Conservation (phyloP, 2,888 invertebrate species). For the Lacanobia wlatinum region DNA sequence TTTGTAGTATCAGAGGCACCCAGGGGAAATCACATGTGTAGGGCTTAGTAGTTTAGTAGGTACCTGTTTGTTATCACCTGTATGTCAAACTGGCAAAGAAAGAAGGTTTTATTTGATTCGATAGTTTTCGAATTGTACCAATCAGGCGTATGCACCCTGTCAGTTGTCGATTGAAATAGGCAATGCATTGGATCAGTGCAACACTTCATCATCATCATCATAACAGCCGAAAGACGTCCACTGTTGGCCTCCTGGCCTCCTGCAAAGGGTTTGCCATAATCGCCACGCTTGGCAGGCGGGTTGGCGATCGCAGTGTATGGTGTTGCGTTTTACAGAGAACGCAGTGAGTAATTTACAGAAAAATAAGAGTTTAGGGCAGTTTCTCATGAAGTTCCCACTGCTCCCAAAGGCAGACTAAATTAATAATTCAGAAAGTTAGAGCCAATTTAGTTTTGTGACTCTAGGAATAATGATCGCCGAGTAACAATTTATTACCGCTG, state of each 20-base stretch:
- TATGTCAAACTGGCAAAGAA: slow-evolving; percentile 56
- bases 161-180: neutral
- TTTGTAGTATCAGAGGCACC: slow-evolving; percentile 53
- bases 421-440: neutral
- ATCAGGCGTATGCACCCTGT: neutral
- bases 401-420: neutral
- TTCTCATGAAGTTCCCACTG: neutral
- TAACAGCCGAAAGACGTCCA: no score
- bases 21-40: slow-evolving; percentile 64
- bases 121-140: slow-evolving; percentile 21
- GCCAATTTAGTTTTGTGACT: neutral
- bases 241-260: no score
- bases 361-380: neutral
- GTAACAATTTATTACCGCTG: neutral
- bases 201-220: no score
- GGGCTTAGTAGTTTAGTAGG: slow-evolving; percentile 28
- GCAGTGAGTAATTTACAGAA: no score
- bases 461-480: neutral
- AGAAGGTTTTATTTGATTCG: slow-evolving; percentile 41
- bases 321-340: no score
- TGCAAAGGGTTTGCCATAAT: no score
- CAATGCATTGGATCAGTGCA: no score
- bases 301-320: no score
- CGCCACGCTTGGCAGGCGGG: no score
- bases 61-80: no score